A percentile compares a stretch with the other conserved stretches of the same genome.
Conservation (phyloP, 92 coral and sea anemone genomes). For the Palythoa grandiflora region DNA sequence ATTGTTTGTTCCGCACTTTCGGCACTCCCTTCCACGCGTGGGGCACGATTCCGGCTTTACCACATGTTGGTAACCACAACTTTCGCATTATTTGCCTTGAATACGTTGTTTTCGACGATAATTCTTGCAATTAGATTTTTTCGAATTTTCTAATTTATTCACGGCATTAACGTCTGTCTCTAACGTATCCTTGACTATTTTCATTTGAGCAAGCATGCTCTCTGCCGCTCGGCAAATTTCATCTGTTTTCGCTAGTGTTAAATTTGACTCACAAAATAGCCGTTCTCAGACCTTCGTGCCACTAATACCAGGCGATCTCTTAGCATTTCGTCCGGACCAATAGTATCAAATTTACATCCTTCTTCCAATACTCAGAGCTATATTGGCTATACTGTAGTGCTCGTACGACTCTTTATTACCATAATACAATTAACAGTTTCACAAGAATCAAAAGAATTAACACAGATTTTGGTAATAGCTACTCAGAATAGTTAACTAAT, state of each 20-base stretch:
- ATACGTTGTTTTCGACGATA: not conserved
- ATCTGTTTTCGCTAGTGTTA: no score
- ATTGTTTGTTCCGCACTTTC: conserved; percentile 33
- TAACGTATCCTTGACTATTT: conserved; percentile 35
- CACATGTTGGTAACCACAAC: conserved; percentile 43
- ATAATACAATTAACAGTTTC: no score
- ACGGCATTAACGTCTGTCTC: no score
- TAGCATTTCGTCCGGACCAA: no score
- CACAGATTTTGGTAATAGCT: no score
- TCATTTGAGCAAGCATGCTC: conserved; percentile 65
- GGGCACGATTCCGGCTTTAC: conserved; percentile 32
- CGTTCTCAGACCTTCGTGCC: no score
- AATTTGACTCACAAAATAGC: no score
- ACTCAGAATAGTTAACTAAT: no score
- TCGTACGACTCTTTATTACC: conserved; percentile 73
- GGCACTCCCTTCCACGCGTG: conserved; percentile 48
- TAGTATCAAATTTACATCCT: not conserved
- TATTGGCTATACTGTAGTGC: not conserved
- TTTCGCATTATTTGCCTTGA: not conserved
- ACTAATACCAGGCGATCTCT: no score
- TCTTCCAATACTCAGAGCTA: conserved; percentile 37
- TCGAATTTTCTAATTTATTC: not conserved
- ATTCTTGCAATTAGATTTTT: not conserved
- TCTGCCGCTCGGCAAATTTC: conserved; percentile 49
- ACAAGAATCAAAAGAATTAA: no score